Evolutionary conservation across 1,140 invertebrate genomes (phyloP).

Genomic region (Drosophila guanche): DNA sequence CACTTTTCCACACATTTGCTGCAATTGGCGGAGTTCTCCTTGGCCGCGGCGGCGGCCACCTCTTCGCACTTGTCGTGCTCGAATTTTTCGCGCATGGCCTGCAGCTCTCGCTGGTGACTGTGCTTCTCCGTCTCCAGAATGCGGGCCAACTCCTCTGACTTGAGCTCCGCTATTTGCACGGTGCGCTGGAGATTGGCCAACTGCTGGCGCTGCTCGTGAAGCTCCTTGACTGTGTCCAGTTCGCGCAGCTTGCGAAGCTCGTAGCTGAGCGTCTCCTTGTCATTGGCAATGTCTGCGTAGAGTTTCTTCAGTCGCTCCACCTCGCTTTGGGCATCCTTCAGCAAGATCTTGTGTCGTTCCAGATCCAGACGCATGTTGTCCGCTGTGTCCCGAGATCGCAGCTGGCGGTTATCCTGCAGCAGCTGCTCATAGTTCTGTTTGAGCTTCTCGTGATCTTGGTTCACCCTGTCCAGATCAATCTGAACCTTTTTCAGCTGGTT

Average conservation of each 20-base stretch:
- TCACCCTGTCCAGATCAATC: slow-evolving; percentile 55
- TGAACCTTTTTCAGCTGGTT: slow-evolving; percentile 46
- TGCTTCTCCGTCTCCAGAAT: slow-evolving; percentile 68
- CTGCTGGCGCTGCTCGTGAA: slow-evolving; percentile 65
- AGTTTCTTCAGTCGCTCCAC: slow-evolving; percentile 74
- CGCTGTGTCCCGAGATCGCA: slow-evolving; percentile 35
- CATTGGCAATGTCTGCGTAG: slow-evolving; percentile 73
- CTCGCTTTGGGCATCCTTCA: slow-evolving; percentile 74
- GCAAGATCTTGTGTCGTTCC: slow-evolving; percentile 71
- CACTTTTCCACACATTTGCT: slow-evolving; percentile 68
- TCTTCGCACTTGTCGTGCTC: slow-evolving; percentile 61
- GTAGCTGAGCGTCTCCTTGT: slow-evolving; percentile 69
- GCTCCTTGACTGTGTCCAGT: slow-evolving; percentile 59
- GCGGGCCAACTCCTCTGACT: slow-evolving; percentile 67
- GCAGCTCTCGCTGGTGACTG: slow-evolving; percentile 63
- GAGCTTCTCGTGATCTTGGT: slow-evolving; percentile 57
- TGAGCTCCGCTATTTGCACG: slow-evolving; percentile 70
- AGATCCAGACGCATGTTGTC: slow-evolving; percentile 63
- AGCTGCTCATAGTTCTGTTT: slow-evolving; percentile 55
- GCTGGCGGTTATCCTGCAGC: slow-evolving; percentile 53
- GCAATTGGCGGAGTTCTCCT: slow-evolving; percentile 60
- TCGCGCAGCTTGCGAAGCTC: slow-evolving; percentile 63
- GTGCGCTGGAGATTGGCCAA: slow-evolving; percentile 53
- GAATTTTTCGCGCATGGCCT: slow-evolving; percentile 50
- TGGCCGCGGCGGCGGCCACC: slow-evolving; percentile 36